Percentiles rank a stretch among this genome's conserved stretches.
Evolutionary conservation across 1,140 invertebrate genomes (phyloP).

Genomic region (Acarapis woodi): DNA sequence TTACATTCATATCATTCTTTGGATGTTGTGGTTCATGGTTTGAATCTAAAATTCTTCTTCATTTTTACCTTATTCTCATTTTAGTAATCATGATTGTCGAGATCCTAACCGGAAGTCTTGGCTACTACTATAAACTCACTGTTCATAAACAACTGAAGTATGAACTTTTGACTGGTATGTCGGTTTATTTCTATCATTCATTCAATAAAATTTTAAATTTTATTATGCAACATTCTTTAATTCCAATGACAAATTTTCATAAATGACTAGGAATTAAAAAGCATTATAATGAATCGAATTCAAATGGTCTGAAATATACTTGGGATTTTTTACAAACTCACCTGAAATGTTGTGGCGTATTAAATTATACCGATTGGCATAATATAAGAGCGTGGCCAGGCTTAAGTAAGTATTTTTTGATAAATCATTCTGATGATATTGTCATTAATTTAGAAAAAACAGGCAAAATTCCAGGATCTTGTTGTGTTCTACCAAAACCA

Average conservation of each 20-base stretch:
- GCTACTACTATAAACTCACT: conserved; percentile 39
- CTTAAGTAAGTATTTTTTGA: conserved; percentile 28
- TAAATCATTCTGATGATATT: too few species aligned
- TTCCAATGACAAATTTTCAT: too few species aligned
- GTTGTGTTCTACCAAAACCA: conserved; percentile 24
- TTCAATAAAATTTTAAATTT: too few species aligned
- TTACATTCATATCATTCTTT: conserved; percentile 40
- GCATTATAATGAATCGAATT: conserved; percentile 30
- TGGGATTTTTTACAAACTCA: conserved; percentile 41
- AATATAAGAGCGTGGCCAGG: conserved; percentile 42
- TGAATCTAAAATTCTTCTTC: conserved; percentile 38
- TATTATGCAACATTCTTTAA: too few species aligned
- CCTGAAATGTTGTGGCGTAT: conserved; percentile 53
- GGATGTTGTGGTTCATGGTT: conserved; percentile 53
- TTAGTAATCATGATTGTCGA: conserved; percentile 44
- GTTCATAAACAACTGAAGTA: conserved; percentile 24
- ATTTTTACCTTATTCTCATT: conserved; percentile 49
- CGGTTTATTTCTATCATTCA: too few species aligned
- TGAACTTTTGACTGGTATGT: too few species aligned
- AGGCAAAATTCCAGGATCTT: conserved; percentile 55
- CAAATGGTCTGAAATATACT: conserved; percentile 27
- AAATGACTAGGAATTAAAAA: conserved; percentile 30
- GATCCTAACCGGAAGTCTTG: conserved; percentile 39
- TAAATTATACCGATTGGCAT: conserved; percentile 51
- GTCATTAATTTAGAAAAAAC: too few species aligned